Evolutionary conservation across 2,113 vertebrate species (phyloP).

Genomic region (Machaerirhynchus nigripectus): DNA sequence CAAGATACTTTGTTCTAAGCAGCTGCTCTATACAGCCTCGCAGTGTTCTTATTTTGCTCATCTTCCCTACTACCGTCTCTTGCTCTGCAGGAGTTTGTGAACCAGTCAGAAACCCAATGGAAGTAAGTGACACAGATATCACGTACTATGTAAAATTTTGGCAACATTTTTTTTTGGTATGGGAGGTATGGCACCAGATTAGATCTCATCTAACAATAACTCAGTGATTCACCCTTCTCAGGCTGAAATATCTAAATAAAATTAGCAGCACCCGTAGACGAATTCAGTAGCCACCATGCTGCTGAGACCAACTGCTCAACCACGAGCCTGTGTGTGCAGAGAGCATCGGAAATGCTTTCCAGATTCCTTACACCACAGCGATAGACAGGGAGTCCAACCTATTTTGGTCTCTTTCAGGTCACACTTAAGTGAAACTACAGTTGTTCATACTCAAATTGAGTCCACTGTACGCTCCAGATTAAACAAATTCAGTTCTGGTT

Average conservation of each 20-base stretch:
- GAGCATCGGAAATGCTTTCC: neutral
- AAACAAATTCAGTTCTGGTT: neutral
- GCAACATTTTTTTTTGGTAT: neutral
- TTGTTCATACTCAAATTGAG: neutral
- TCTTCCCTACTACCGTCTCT: neutral
- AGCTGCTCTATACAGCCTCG: neutral
- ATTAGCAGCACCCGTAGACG: neutral
- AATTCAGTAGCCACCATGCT: neutral
- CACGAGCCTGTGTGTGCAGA: neutral
- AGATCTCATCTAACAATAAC: neutral
- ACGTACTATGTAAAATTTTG: accelerated
- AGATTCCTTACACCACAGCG: neutral
- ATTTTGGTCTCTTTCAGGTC: neutral
- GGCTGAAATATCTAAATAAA: neutral
- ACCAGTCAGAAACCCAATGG: neutral
- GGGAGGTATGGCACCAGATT: neutral
- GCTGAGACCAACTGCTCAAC: neutral
- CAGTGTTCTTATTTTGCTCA: neutral
- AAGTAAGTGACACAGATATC: neutral
- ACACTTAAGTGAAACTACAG: neutral
- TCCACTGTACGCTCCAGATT: neutral
- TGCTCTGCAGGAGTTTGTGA: neutral
- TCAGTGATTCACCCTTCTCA: neutral
- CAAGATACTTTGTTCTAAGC: neutral
- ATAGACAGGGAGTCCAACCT: neutral